phyloP scores from a whole-genome alignment of 2,113 vertebrate genomes.

The Eudyptes chrysolophus region DNA sequence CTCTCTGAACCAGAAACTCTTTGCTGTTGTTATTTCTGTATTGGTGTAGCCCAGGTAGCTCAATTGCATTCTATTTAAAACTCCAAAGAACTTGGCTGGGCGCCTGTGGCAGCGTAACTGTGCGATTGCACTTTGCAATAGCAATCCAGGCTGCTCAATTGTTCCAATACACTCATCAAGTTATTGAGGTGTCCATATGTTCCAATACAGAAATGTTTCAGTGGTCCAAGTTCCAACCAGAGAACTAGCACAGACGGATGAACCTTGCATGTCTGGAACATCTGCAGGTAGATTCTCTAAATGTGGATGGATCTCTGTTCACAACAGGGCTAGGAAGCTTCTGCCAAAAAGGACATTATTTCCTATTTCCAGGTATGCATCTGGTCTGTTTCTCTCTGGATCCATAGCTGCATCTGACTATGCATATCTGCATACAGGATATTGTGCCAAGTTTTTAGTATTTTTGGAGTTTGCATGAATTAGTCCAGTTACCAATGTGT shows the following conservation, averaged over 20 bases:
- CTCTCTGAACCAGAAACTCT: background rate
- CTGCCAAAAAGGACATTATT: background rate
- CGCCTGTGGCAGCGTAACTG: accelerated
- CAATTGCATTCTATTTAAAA: background rate
- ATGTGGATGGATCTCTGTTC: background rate
- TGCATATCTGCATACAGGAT: background rate
- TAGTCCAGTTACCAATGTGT: background rate
- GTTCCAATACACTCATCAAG: background rate
- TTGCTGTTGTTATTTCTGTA: background rate
- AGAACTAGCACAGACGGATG: background rate
- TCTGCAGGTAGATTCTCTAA: background rate
- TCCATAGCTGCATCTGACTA: background rate
- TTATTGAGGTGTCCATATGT: background rate
- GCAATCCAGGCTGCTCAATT: background rate
- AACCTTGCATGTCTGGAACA: background rate
- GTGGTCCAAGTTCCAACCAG: background rate
- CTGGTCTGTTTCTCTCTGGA: background rate
- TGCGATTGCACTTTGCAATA: background rate
- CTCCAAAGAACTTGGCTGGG: background rate
- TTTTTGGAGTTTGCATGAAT: background rate
- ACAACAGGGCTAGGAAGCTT: background rate
- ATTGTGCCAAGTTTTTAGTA: background rate
- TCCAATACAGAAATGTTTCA: background rate
- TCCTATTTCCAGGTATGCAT: background rate
- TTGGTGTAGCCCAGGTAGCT: background rate